Evolutionary conservation across 2,888 invertebrate genomes (phyloP), one percentile per base, ranked within the genome.

Genomic region (Colletes collaris): DNA sequence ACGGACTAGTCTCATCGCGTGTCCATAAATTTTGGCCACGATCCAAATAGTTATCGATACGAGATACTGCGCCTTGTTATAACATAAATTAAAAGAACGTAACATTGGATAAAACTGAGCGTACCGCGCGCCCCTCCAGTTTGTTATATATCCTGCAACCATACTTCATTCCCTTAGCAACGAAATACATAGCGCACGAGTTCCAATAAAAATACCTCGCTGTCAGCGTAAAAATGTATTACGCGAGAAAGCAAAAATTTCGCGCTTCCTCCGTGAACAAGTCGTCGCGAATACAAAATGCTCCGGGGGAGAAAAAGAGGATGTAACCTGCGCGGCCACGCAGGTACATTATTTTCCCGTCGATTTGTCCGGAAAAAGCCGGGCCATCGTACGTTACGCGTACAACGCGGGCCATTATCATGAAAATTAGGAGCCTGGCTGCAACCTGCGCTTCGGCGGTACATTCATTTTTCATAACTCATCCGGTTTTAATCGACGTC

Each of bases 401-500:
- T 44, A 69, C 63, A 44, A n/a, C 11, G 49, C 19, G 50, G n/a
- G 40, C 62, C 69, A 79, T 78, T 82, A 84, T 86, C 85, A 78
- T 68, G 82, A 85, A 87, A 86, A 87, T 87, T 87, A 87, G 81
- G 65, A 65, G 75, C 64, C 66, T 72, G 62, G 67, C 44, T 56
- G 59, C 60, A 77, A 27, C 72, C 50, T 53, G 67, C 44, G 67
- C 56, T 59, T 59, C 68, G 78, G 19, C 58, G 76, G 76, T 69
- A 79, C 81, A 85, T 87, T 85, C 83, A 86, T 87, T 87, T 88
- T 89, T 88, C 84, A 82, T 85, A 87, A 89, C 81, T 84, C 81
- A 76, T 56, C 11, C 63, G 67, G 80, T 60, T 84, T 85, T 87
- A 87, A 87, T 87, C 86, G 81, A 27, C 73, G 65, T 58, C 79